A percentile compares a stretch with the other conserved stretches of the same genome.
These are phyloP conservation scores for Mesembrinibis cayennensis DNA, from an alignment of 2,113 vertebrate species.

Conservation along the genomic window DNA sequence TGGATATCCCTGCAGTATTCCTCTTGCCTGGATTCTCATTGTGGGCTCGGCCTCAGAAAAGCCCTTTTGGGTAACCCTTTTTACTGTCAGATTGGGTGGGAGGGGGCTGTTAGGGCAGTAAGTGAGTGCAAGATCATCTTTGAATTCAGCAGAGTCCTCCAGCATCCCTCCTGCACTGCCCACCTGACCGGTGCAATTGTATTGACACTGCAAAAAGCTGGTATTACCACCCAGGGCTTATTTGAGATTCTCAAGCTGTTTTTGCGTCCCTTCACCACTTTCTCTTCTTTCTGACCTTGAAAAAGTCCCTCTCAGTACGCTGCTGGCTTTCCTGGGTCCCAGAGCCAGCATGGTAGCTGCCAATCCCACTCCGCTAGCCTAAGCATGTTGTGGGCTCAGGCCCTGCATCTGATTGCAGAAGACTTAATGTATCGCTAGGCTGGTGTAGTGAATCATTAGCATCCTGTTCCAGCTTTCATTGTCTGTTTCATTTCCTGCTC, in stretches of 20 bases:
- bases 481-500: conserved; percentile 68
- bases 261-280: neutral
- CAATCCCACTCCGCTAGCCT: conserved; percentile 13
- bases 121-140: neutral
- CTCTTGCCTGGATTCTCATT: neutral
- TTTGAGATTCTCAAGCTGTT: neutral
- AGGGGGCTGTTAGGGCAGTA: neutral
- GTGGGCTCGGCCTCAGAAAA: neutral
- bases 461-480: conserved; percentile 67
- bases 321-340: neutral
- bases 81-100: neutral
- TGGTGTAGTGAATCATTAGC: conserved; percentile 69
- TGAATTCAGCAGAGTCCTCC: neutral
- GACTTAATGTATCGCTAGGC: conserved; percentile 52
- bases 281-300: conserved; percentile 48
- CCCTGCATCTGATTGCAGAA: conserved; percentile 23
- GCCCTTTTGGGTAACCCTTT: neutral
- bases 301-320: neutral
- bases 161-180: neutral
- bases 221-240: neutral
- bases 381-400: neutral
- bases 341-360: neutral
- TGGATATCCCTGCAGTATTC: neutral
- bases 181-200: neutral
- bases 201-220: neutral